Percentiles rank a stretch among this genome's conserved stretches.
phyloP scores from a whole-genome alignment of 2,797 vertebrate genomes.

The Microchirus variegatus region DNA sequence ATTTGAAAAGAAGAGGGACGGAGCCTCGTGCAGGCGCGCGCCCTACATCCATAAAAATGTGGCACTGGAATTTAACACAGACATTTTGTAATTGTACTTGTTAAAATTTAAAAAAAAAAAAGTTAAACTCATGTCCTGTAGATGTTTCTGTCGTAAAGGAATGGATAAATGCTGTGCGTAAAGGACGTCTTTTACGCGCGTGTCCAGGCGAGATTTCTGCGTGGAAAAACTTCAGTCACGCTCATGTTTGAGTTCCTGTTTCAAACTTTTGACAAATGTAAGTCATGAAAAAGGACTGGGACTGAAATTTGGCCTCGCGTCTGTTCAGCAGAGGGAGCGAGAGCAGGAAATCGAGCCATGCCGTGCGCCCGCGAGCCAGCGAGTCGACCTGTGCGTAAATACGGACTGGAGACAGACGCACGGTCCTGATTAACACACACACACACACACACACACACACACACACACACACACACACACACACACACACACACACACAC shows the following conservation, averaged over 20 bases:
- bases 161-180: no score
- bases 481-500: slow-evolving; percentile 4
- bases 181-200: no score
- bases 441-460: slow-evolving; percentile 4
- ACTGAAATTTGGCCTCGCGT: no score
- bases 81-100: neutral
- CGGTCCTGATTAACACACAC: neutral
- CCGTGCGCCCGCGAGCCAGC: slow-evolving; percentile 32
- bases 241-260: no score
- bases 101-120: no score
- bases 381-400: slow-evolving; percentile 34
- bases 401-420: no score
- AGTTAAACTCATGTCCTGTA: no score
- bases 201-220: no score
- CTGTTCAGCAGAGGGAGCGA: neutral
- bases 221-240: no score
- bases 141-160: no score
- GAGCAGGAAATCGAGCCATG: neutral
- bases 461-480: slow-evolving; percentile 6
- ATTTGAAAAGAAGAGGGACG: neutral
- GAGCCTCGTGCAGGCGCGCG: neutral
- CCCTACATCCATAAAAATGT: neutral
- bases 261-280: no score
- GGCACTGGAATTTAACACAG: slow-evolving; percentile 10
- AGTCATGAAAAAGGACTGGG: no score